These are phyloP conservation scores for Harmothoe impar DNA, from an alignment of 2,888 invertebrate genomes.

Conservation along the genomic window DNA sequence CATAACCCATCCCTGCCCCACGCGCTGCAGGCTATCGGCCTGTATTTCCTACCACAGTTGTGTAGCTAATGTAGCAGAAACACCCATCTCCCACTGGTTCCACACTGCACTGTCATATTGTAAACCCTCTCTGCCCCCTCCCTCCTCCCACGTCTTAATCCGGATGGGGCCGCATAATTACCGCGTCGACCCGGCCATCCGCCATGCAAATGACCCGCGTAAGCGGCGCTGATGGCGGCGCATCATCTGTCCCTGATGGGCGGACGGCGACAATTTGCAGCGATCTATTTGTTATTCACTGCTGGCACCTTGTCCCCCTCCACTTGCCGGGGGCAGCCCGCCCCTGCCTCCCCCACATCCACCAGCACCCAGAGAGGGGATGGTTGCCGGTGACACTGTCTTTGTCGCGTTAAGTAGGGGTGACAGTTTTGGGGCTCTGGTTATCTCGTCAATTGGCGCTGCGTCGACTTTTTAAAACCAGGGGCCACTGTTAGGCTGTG, in stretches of 20 bases:
- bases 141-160: not conserved
- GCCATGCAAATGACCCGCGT: not conserved
- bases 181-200: not conserved
- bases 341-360: not conserved
- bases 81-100: not conserved
- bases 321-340: not conserved
- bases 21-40: too few species aligned
- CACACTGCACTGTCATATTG: not conserved
- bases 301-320: constrained; percentile 26
- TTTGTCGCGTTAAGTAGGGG: constrained; percentile 34
- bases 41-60: not conserved
- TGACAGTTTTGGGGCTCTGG: constrained; percentile 2
- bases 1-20: too few species aligned
- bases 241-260: constrained; percentile 48
- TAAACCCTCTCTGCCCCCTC: not conserved
- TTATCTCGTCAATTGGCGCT: too few species aligned
- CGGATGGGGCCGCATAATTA: not conserved
- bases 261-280: constrained; percentile 38
- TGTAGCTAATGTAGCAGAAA: not conserved
- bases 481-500: too few species aligned
- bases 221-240: not conserved
- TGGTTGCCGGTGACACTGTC: constrained; percentile 23
- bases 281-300: constrained; percentile 58
- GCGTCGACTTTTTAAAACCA: not conserved
- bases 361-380: not conserved